Evolutionary conservation across 2,797 vertebrate species (phyloP), one percentile per base, ranked within the genome.

Genomic region (Halcyon badia): DNA sequence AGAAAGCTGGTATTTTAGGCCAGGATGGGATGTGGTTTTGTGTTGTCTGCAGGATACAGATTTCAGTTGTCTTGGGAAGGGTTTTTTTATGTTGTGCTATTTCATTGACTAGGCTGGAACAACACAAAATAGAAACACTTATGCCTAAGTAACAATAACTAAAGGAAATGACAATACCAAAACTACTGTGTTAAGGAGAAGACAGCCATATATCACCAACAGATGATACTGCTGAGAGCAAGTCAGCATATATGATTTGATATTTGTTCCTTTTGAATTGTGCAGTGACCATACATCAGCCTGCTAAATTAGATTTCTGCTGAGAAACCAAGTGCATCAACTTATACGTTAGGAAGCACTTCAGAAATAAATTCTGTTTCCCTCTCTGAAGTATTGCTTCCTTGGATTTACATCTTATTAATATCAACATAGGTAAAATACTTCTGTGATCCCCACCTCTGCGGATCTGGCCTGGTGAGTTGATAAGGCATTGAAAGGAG

Each of bases 281-380:
- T 87, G 85, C 90, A 51, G 35, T 89, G 87, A 83, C 91, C 73
- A 19, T 95, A 64, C 71, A 87, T 95, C 95, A 92, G 62, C 81
- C 81, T 42, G 49, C 70, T 92, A 90, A 93, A 97, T 97, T 86
- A 92, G 86, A 79, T 95, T 95, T 93, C 83, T 92, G 88, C 90
- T 42, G 75, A 89, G 88, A 89, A 95, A 78, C 83, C 77, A 95
- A 96, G 94, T 81, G 64, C 88, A 84, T 83, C 65, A 37, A 35
- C 46, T 66, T 41, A 30, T 2, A 70, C 80, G 86, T 95, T 33
- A 72, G 76, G 42, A 81, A 82, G 84, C 57, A 44, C 49, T 96
- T 90, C 33, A 61, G 75, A 93, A 89, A 80, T 68, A 84, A 93
- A 87, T 94, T 65, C 78, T 35, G 7, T 19, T 65, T 90, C 28